Base-by-base conservation (phyloP, 2,888 invertebrate species). In the Antitype chi region DNA sequence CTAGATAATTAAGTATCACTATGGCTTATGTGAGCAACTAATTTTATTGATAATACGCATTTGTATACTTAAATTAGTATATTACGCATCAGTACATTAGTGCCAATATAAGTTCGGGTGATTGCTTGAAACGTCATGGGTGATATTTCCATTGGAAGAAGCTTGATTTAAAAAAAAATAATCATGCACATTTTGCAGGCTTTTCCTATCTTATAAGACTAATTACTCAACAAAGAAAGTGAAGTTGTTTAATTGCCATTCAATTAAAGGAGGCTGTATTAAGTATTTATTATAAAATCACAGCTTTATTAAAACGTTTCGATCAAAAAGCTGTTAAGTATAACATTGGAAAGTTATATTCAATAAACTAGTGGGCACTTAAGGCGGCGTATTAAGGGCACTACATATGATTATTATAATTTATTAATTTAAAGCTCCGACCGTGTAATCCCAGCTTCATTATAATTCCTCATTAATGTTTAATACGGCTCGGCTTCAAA, bases 381-480 rank as follows among this genome's bases (percentile, higher is more conserved):
- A 74, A 73, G 74, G 59, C 74, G 68, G 23, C 78, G 81, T 85
- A 86, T 84, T 87, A 86, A 89, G 88, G 87, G 85, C 84, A 87
- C 72, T 87, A 86, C 83, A 88, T 90, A 89, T 83, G 78, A 89
- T 88, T 86, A 89, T 88, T 84, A 87, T 81, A 88, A 90, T 90
- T 89, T 86, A 92, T 92, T 90, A 91, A 89, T 90, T 89, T 86
- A 87, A 90, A 84, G 87, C 86, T 79, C 86, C 83, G 78, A 87
- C 83, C 90, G 86, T 91, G 92, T 94, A 93, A 94, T 93, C 91
- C 90, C 84, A 84, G 84, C 90, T 92, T 91, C 89, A 93, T 93
- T 95, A 93, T 91, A 93, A 93, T 93, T 90, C 87, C 91, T 93
- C 91, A 93, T 94, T 94, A 93, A 91, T 89, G 91, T 91, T 92